These are phyloP conservation scores for Ctenomys sociabilis DNA, from an alignment of 2,113 vertebrate genomes.

Conservation along the genomic window DNA sequence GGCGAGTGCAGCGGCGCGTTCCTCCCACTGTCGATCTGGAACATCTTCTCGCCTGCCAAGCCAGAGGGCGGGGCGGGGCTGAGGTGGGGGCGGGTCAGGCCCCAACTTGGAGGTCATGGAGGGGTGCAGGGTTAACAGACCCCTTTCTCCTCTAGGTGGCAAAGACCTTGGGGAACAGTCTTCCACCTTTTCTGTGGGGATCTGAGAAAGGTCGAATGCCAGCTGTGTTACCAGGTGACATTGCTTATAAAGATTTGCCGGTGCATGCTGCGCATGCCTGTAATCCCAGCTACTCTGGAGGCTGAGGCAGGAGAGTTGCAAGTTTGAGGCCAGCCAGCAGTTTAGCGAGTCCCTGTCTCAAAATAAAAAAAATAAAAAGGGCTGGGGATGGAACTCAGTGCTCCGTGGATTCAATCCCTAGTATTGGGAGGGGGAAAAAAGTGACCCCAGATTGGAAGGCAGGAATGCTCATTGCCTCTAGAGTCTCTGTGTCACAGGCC, in stretches of 20 bases:
- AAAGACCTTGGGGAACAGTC: neutral
- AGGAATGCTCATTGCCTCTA: neutral
- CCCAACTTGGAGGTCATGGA: accelerated
- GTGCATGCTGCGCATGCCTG: neutral
- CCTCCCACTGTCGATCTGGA: constrained; percentile 97
- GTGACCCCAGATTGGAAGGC: neutral
- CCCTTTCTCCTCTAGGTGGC: neutral
- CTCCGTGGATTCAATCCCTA: neutral
- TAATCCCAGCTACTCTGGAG: neutral
- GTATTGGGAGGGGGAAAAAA: neutral
- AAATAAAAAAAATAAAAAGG: neutral
- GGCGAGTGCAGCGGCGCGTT: constrained; percentile 96
- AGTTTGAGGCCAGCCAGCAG: neutral
- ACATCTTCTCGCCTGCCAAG: constrained; percentile 93
- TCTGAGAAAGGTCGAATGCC: neutral
- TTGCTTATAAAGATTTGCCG: neutral
- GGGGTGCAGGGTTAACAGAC: neutral
- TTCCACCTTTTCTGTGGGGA: neutral
- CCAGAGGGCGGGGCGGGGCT: neutral
- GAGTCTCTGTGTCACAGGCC: neutral
- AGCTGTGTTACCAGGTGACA: neutral
- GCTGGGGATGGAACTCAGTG: neutral
- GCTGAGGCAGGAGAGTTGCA: neutral
- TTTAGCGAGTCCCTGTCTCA: neutral
- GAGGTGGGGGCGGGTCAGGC: neutral